These are phyloP conservation scores for Macquaria australasica DNA, from an alignment of 2,113 vertebrate genomes.

Conservation along the genomic window DNA sequence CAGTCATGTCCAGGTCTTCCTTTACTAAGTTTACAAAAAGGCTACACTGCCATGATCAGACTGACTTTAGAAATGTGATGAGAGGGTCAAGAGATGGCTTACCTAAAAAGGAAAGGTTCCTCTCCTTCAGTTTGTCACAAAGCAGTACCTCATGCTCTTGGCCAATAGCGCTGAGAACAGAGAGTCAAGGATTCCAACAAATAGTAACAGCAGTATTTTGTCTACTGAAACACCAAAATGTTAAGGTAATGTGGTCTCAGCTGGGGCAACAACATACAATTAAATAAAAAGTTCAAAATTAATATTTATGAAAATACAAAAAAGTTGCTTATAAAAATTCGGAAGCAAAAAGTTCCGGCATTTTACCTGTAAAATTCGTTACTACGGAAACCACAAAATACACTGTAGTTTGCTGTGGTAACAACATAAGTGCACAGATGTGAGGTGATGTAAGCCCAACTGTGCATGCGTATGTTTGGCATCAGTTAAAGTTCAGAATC, in stretches of 20 bases:
- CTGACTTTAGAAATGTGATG: conserved; percentile 29
- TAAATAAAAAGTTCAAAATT: too few relatives aligned
- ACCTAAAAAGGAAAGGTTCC: conserved; percentile 96
- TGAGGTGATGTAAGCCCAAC: conserved; percentile 28
- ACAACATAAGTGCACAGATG: conserved; percentile 9
- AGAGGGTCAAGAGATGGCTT: conserved; percentile 75
- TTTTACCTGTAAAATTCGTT: not conserved
- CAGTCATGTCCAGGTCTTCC: conserved; percentile 81
- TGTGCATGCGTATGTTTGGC: conserved; percentile 13
- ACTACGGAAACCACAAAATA: not conserved
- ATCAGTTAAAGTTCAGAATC: conserved; percentile 23
- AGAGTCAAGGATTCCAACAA: conserved; percentile 85
- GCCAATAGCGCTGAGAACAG: conserved; percentile 90
- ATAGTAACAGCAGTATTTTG: not conserved
- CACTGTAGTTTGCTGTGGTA: not conserved
- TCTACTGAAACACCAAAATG: not conserved
- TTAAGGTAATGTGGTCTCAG: not conserved
- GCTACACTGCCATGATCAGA: not conserved
- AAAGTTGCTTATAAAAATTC: not conserved
- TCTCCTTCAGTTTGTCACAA: conserved; percentile 91
- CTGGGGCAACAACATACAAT: not conserved
- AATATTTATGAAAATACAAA: not conserved
- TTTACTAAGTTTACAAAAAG: conserved; percentile 49
- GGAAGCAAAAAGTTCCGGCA: not conserved
- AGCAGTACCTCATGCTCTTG: conserved; percentile 96